Conservation (phyloP, 2,797 vertebrate genomes). For the Hapalemur alaotrensis region DNA sequence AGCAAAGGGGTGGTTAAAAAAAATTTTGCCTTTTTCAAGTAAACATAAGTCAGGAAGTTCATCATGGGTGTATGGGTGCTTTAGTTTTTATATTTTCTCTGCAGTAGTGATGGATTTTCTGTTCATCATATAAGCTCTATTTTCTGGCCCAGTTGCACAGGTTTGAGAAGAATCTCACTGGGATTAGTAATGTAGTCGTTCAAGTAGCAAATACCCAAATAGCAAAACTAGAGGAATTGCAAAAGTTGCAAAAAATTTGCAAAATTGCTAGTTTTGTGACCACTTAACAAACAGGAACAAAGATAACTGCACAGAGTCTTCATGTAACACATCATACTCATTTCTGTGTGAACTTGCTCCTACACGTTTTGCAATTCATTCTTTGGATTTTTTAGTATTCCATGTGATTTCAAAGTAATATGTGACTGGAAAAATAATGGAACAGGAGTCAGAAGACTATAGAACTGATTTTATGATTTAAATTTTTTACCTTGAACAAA, state of each 20-base stretch:
- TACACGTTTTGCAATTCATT: background rate
- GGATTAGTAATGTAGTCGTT: background rate
- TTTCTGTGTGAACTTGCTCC: background rate
- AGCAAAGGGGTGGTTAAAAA: background rate
- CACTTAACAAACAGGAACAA: background rate
- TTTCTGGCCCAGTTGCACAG: background rate
- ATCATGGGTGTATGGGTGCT: background rate
- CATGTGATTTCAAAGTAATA: background rate
- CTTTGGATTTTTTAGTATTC: background rate
- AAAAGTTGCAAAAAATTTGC: background rate
- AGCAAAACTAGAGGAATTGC: background rate
- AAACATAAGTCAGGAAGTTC: background rate
- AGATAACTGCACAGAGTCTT: background rate
- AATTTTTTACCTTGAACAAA: background rate
- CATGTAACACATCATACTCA: background rate
- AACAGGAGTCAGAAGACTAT: background rate
- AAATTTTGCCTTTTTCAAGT: background rate
- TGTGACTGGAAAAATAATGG: background rate
- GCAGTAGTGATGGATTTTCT: background rate
- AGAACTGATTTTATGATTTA: background rate
- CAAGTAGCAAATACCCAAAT: background rate
- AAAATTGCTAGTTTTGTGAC: background rate
- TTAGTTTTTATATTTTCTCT: background rate
- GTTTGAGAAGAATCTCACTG: background rate
- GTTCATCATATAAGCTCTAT: background rate